Conservation (phyloP, 2,113 vertebrate genomes). For the Coturnix japonica region DNA sequence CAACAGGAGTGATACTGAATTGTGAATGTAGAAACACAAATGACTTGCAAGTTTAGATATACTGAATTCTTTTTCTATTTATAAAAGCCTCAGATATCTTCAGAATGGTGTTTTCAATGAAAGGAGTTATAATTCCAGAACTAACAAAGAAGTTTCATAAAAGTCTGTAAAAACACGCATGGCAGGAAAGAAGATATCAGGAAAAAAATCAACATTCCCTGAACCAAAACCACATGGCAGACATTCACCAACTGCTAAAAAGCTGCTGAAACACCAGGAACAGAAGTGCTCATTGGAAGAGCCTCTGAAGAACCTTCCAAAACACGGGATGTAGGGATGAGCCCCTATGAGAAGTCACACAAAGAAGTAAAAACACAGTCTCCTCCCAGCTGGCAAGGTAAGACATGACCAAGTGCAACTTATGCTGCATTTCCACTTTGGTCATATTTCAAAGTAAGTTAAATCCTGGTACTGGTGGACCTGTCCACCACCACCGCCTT, state of each 20-base stretch:
- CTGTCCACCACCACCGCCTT: no score
- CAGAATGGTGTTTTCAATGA: neutral
- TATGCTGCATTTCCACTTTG: fast-evolving
- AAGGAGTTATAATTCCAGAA: neutral
- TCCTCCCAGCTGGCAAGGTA: neutral
- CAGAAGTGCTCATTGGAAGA: neutral
- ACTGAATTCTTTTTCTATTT: neutral
- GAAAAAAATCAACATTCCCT: neutral
- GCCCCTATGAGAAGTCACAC: fast-evolving
- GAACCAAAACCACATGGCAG: neutral
- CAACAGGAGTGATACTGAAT: neutral
- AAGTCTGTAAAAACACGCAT: fast-evolving
- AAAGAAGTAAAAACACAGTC: neutral
- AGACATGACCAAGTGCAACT: neutral
- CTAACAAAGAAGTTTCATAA: neutral
- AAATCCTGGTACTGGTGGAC: no score
- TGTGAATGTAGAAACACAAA: neutral
- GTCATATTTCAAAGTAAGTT: neutral
- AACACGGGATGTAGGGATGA: neutral
- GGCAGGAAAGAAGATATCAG: neutral
- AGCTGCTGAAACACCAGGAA: neutral
- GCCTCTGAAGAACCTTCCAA: neutral
- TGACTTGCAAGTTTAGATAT: neutral
- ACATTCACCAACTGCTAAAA: neutral
- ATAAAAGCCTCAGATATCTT: neutral